phyloP scores from a whole-genome alignment of 2,888 invertebrate species.

The Zaprionus bogoriensis region DNA sequence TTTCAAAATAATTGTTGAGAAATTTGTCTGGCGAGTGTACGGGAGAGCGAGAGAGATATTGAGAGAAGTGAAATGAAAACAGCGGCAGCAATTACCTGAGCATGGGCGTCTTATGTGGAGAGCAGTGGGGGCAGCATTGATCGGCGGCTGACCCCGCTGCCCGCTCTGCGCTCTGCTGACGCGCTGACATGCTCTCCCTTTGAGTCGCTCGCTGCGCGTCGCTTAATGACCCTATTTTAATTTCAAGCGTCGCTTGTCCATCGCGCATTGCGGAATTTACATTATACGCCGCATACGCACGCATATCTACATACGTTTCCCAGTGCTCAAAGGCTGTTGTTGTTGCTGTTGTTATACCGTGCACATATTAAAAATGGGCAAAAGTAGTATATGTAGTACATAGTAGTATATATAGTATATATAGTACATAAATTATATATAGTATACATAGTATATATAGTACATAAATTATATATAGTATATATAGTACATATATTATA shows the following conservation, averaged over 20 bases:
- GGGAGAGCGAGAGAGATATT: neutral
- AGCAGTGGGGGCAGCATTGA: neutral
- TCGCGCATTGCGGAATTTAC: slow-evolving; percentile 78
- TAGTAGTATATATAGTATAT: too few relatives aligned
- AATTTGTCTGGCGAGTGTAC: slow-evolving; percentile 60
- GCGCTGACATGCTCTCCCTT: slow-evolving; percentile 23
- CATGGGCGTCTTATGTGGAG: slow-evolving; percentile 1
- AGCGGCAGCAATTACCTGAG: slow-evolving; percentile 53
- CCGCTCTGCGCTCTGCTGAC: neutral
- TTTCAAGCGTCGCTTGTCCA: slow-evolving; percentile 75
- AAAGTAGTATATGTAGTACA: too few relatives aligned
- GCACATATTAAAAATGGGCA: too few relatives aligned
- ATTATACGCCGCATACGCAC: slow-evolving; percentile 60
- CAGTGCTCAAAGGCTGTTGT: slow-evolving; percentile 2
- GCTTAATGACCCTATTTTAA: slow-evolving; percentile 79
- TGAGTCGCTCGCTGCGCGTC: slow-evolving; percentile 19
- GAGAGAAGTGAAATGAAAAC: neutral
- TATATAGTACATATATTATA: too few relatives aligned
- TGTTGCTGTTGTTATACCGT: slow-evolving; percentile 6
- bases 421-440: too few relatives aligned
- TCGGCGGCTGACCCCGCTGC: neutral
- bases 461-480: too few relatives aligned
- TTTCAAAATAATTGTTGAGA: slow-evolving; percentile 79
- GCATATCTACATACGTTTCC: slow-evolving; percentile 48
- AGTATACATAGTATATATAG: too few relatives aligned